These are phyloP conservation scores for Ficedula albicollis DNA, from an alignment of 2,797 vertebrate species.

Conservation along the genomic window DNA sequence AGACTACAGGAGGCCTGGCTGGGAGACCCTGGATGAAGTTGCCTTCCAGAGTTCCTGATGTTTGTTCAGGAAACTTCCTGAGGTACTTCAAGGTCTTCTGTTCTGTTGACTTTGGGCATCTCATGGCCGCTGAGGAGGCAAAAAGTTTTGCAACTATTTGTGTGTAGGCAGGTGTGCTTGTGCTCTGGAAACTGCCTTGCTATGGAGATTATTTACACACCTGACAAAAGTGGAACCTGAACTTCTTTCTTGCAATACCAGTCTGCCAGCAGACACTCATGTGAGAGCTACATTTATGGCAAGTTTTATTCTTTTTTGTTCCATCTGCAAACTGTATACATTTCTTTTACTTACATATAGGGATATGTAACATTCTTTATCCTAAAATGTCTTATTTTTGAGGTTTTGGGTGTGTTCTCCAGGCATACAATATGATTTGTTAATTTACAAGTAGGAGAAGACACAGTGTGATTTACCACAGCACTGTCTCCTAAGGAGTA, in stretches of 20 bases:
- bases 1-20: neutral
- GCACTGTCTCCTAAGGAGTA: neutral
- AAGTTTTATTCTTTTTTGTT: neutral
- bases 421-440: neutral
- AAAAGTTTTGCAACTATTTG: neutral
- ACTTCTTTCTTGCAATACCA: neutral
- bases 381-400: neutral
- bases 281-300: neutral
- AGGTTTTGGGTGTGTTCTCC: neutral
- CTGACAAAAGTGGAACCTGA: neutral
- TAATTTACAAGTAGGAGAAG: neutral
- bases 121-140: fast-evolving
- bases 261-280: neutral
- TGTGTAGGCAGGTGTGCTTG: neutral
- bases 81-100: neutral
- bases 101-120: neutral
- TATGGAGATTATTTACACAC: neutral
- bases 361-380: neutral
- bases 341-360: neutral
- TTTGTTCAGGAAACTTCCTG: neutral
- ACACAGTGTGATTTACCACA: neutral
- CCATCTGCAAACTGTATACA: neutral
- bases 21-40: neutral
- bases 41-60: neutral
- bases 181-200: neutral